Conservation (phyloP, 2,113 vertebrate genomes). For the Boulengeromyrus knoepffleri region DNA sequence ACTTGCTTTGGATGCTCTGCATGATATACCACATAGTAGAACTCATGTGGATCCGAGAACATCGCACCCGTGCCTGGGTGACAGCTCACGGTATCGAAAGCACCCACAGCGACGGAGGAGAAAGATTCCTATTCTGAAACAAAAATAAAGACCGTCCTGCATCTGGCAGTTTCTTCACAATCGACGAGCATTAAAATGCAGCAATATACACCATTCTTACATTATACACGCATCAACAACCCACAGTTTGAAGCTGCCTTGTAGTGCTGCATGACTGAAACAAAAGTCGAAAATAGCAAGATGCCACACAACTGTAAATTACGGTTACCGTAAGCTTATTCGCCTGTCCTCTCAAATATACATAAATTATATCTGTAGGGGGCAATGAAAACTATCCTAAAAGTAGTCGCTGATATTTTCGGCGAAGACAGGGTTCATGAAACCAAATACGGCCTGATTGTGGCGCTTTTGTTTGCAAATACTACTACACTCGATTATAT, state of each 20-base stretch:
- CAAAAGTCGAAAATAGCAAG: neutral
- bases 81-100: constrained; percentile 34
- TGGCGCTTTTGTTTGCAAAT: neutral
- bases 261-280: neutral
- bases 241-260: neutral
- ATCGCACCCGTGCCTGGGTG: constrained; percentile 62
- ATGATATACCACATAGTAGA: constrained; percentile 84
- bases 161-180: neutral
- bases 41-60: constrained; percentile 66
- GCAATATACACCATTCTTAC: neutral
- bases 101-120: constrained; percentile 21
- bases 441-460: neutral
- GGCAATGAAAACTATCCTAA: neutral
- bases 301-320: neutral
- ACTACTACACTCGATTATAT: neutral
- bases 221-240: neutral
- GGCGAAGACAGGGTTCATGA: neutral
- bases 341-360: neutral
- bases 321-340: neutral
- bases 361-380: neutral
- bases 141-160: neutral
- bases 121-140: constrained; percentile 5
- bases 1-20: constrained; percentile 95
- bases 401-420: neutral
- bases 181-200: neutral